A percentile compares a stretch with the other conserved stretches of the same genome.
Evolutionary conservation across 2,113 vertebrate species (phyloP).

Genomic region (Osmerus eperlanus): DNA sequence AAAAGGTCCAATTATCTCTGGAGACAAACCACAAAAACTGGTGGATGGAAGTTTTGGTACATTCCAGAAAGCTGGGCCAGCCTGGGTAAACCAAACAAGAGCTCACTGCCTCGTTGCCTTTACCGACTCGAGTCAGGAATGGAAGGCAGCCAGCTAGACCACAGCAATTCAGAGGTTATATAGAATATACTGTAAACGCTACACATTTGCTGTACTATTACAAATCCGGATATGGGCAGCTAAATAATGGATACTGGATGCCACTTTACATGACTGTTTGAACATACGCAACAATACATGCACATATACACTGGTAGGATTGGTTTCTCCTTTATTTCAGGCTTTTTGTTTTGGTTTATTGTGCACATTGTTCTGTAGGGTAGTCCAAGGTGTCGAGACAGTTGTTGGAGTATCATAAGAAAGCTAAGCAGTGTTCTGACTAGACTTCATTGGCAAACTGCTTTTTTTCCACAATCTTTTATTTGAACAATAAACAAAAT

Average conservation of each 20-base stretch:
- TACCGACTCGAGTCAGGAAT: slow-evolving; percentile 28
- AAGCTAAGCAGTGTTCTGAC: slow-evolving; percentile 51
- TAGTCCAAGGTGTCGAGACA: slow-evolving; percentile 44
- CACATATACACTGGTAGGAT: slow-evolving; percentile 37
- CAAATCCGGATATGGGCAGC: too few relatives aligned
- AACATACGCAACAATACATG: slow-evolving; percentile 16
- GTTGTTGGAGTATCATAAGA: slow-evolving; percentile 50
- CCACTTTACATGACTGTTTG: not conserved
- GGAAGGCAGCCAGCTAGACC: slow-evolving; percentile 43
- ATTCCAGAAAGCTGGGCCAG: slow-evolving; percentile 55
- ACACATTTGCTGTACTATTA: slow-evolving; percentile 8
- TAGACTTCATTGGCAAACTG: slow-evolving; percentile 64
- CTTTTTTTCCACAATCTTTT: slow-evolving; percentile 70
- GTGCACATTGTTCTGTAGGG: slow-evolving; percentile 61
- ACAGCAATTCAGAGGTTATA: slow-evolving; percentile 23
- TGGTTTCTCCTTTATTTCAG: slow-evolving; percentile 35
- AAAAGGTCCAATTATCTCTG: slow-evolving; percentile 37
- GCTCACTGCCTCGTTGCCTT: slow-evolving; percentile 10
- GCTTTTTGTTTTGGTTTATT: slow-evolving; percentile 59
- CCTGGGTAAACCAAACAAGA: slow-evolving; percentile 50
- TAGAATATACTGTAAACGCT: slow-evolving; percentile 34
- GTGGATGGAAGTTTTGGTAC: slow-evolving; percentile 39
- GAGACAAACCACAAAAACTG: slow-evolving; percentile 21
- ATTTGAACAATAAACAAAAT: slow-evolving; percentile 74
- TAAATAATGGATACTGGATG: too few relatives aligned